Base-by-base conservation (phyloP, 1,140 invertebrate genomes). In the Cotesia vestalis region DNA sequence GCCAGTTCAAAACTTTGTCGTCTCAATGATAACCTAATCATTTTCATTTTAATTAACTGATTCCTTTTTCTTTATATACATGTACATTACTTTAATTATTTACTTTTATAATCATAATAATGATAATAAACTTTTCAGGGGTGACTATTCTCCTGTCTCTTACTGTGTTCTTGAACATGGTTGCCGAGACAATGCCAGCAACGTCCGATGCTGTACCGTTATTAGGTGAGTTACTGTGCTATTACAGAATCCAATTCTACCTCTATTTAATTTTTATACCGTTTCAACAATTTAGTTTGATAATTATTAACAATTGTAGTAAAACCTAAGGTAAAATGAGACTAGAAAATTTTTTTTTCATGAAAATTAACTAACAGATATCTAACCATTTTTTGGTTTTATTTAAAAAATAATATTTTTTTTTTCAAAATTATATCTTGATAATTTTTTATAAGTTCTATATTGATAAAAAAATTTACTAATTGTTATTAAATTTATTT, bases 81-180 rank as follows among this genome's bases (percentile, higher is more conserved):
- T 51, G 11, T 20, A 55, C 3, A n/a, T 12, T 51, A 46, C 59
- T 62, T 20, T 5, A 27, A 27, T 27, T 27, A 27, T 27, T 27
- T 27, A 27, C 27, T 27, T 27, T 27, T 27, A 27, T 27, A 27
- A 27, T 67, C 61, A 67, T 67, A 67, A 67, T 34, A 67, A 27
- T 11, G 38, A 67, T 27, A 72, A 61, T 75, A 17, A 62, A 72
- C 59, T 63, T 34, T 52, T 75, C 92, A 98, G 96, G 96, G 89
- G 96, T 99, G 86, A 99, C 96, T 86, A 99, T 99, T 87, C 92
- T 99, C 85, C 94, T 99, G 87, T 98, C 97, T 87, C 92, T 99
- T 90, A 98, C 97, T 88, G 97, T 99, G 85, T 99, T 99, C 92
- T 91, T 95, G 87, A 95, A 95, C 90, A 91, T 97, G 88, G 94